phyloP scores from a whole-genome alignment of 2,888 invertebrate species.

The Graphium colonna region DNA sequence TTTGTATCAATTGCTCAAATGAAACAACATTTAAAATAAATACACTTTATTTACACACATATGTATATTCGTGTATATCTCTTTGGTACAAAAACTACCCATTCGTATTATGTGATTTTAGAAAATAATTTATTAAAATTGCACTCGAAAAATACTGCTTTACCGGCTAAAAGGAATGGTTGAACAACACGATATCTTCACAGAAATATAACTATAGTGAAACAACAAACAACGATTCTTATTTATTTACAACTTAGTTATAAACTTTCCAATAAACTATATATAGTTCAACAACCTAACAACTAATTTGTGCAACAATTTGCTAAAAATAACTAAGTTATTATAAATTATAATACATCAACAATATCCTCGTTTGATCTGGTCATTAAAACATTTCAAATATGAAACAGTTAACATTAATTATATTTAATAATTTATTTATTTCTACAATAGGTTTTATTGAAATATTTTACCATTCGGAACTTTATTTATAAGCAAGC shows the following conservation, averaged over 20 bases:
- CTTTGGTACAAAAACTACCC: constrained; percentile 74
- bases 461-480: no score
- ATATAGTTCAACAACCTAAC: constrained; percentile 33
- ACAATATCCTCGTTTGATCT: constrained; percentile 5
- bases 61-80: constrained; percentile 59
- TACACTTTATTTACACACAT: constrained; percentile 65
- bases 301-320: constrained; percentile 33
- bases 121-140: constrained; percentile 47
- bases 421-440: background rate
- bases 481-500: background rate
- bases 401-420: background rate
- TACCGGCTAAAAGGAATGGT: constrained; percentile 29
- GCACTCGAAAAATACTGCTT: constrained; percentile 70
- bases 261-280: constrained; percentile 38
- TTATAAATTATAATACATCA: constrained; percentile 6
- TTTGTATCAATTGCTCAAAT: constrained; percentile 19
- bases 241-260: constrained; percentile 46
- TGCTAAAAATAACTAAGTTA: constrained; percentile 22
- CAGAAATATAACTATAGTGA: constrained; percentile 27
- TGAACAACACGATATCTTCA: constrained; percentile 11
- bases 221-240: constrained; percentile 32
- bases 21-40: constrained; percentile 47
- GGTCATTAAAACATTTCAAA: background rate
- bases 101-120: constrained; percentile 41
- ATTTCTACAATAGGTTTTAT: no score